Evolutionary conservation across 2,797 vertebrate genomes (phyloP).

Genomic region (Pseudomugil gertrudae): DNA sequence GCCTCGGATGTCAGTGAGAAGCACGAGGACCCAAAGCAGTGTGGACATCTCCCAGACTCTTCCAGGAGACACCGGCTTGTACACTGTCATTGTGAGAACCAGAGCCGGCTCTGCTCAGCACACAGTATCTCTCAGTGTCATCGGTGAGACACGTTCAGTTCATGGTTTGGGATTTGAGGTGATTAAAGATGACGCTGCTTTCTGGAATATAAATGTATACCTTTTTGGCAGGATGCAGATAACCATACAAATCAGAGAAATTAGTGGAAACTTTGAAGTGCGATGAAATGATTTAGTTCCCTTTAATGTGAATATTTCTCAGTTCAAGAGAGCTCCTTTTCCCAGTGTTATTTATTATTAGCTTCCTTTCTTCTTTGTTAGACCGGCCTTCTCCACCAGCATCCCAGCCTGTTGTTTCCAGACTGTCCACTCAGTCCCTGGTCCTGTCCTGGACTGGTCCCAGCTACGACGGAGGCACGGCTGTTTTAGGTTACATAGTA

Average conservation of each 20-base stretch:
- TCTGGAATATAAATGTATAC: background rate
- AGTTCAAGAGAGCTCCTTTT: accelerated
- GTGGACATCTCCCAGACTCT: conserved; percentile 64
- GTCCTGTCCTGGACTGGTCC: conserved; percentile 85
- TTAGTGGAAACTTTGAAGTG: background rate
- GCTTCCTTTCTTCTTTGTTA: conserved; percentile 41
- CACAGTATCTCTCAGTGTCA: conserved; percentile 69
- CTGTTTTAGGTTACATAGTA: conserved; percentile 80
- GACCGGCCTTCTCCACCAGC: conserved; percentile 80
- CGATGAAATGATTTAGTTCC: background rate
- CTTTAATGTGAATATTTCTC: background rate
- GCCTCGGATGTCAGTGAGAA: conserved; percentile 49
- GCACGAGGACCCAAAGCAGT: conserved; percentile 52
- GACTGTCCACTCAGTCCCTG: conserved; percentile 74
- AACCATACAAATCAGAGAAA: background rate
- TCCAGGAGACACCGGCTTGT: conserved; percentile 72
- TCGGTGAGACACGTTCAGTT: conserved; percentile 58
- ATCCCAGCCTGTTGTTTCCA: conserved; percentile 79
- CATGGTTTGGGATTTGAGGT: background rate
- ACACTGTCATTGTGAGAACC: conserved; percentile 75
- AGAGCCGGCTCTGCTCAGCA: conserved; percentile 66
- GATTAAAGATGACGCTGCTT: background rate
- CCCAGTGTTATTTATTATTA: background rate
- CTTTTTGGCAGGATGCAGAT: background rate
- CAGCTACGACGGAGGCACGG: conserved; percentile 83